Evolutionary conservation across 2,888 invertebrate genomes (phyloP).

Genomic region (Pristionchus japonicus): DNA sequence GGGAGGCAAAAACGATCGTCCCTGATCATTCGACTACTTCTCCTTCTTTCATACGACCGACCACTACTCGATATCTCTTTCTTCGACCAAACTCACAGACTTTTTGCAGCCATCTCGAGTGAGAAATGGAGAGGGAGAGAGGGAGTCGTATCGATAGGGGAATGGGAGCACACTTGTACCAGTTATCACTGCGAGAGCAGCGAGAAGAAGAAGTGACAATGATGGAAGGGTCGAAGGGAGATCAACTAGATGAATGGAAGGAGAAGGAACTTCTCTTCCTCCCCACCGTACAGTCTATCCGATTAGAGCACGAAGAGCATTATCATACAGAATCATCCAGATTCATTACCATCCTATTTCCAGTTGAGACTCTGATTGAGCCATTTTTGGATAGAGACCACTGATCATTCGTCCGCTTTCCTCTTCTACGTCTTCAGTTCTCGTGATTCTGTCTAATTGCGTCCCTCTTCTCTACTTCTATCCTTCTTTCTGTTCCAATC

Average conservation of each 20-base stretch:
- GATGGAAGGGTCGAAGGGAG: not conserved
- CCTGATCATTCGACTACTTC: not conserved
- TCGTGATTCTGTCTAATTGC: not conserved
- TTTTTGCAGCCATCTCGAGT: constrained; percentile 15
- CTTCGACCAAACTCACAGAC: not conserved
- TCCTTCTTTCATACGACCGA: not conserved
- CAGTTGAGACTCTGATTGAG: not conserved
- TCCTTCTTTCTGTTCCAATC: not conserved
- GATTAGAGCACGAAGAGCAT: not conserved
- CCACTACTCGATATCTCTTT: not conserved
- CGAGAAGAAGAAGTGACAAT: too few species aligned
- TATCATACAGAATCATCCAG: not conserved
- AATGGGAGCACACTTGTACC: not conserved
- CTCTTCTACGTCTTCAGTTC: not conserved
- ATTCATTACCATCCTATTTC: not conserved
- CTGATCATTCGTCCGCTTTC: not conserved
- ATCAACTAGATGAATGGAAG: not conserved
- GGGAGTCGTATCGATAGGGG: not conserved
- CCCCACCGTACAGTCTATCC: not conserved
- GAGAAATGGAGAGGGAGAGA: not conserved
- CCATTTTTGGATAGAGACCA: not conserved
- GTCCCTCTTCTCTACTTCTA: too few species aligned
- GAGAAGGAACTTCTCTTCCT: not conserved
- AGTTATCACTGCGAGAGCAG: constrained; percentile 1
- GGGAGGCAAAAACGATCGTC: not conserved